These are phyloP conservation scores for Nematopogon swammerdamellus DNA, from an alignment of 2,888 invertebrate genomes.

Conservation along the genomic window DNA sequence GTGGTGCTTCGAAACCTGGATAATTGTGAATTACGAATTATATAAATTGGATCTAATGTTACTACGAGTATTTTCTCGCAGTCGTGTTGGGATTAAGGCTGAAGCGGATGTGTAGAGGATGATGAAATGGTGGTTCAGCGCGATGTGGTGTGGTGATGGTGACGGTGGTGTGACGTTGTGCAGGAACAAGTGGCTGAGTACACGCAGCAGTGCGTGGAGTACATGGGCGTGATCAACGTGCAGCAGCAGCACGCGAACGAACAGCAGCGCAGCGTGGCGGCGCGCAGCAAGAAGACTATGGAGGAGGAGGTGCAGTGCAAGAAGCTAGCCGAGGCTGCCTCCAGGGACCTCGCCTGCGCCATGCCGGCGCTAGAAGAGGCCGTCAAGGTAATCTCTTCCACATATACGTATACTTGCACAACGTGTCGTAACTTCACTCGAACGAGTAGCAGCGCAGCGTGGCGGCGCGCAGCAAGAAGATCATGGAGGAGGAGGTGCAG, in stretches of 20 bases:
- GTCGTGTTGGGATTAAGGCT: too few species aligned
- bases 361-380: constrained; percentile 88
- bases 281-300: constrained; percentile 68
- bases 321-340: constrained; percentile 76
- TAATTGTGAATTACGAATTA: too few species aligned
- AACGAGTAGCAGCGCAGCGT: constrained; percentile 78
- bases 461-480: constrained; percentile 67
- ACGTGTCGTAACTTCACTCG: constrained; percentile 75
- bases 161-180: too few species aligned
- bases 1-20: too few species aligned
- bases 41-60: too few species aligned
- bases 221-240: constrained; percentile 74
- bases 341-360: constrained; percentile 78
- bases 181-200: constrained; percentile 68
- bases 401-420: too few species aligned
- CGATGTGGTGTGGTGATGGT: too few species aligned
- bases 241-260: constrained; percentile 83
- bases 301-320: constrained; percentile 81
- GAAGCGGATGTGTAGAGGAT: too few species aligned
- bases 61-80: too few species aligned
- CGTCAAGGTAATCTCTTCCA: constrained; percentile 51
- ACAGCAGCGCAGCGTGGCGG: constrained; percentile 70
- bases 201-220: constrained; percentile 82
- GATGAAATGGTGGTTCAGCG: too few species aligned
- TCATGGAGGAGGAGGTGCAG: constrained; percentile 74